Conservation (phyloP, 2,888 invertebrate species). For the Tholera decimalis region DNA sequence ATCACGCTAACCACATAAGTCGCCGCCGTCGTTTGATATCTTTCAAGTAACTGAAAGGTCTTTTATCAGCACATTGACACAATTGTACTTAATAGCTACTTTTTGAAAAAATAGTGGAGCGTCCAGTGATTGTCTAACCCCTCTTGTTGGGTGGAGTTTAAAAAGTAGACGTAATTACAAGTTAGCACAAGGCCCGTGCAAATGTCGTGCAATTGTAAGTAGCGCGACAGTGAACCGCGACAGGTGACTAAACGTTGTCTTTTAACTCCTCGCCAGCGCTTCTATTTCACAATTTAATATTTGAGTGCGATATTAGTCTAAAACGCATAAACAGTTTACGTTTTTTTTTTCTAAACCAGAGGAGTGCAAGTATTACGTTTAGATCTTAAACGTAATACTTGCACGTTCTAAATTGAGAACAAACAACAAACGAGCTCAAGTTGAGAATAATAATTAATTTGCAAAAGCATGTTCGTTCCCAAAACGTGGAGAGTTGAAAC, state of each 20-base stretch:
- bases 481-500: conserved; percentile 18
- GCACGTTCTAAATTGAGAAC: neutral
- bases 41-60: neutral
- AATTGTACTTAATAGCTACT: conserved; percentile 1
- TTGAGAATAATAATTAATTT: conserved; percentile 7
- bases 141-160: conserved; percentile 7
- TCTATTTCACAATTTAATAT: conserved; percentile 11
- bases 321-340: too few species aligned
- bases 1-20: neutral
- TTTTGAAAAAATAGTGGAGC: neutral
- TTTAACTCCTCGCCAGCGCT: conserved; percentile 17
- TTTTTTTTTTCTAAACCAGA: too few species aligned
- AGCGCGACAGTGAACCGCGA: conserved; percentile 20
- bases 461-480: neutral
- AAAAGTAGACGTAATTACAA: conserved; percentile 41
- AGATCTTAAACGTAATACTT: too few species aligned
- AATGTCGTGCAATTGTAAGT: conserved; percentile 40
- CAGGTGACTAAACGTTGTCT: conserved; percentile 35
- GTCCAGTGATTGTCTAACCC: conserved; percentile 24
- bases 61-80: conserved; percentile 4
- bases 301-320: neutral
- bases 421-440: neutral
- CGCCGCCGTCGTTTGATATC: neutral
- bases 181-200: conserved; percentile 26
- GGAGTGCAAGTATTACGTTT: too few species aligned